Percentiles rank a stretch among this genome's conserved stretches.
Evolutionary conservation across 2,113 vertebrate genomes (phyloP).

Genomic region (Rhinopomastus cyanomelas): DNA sequence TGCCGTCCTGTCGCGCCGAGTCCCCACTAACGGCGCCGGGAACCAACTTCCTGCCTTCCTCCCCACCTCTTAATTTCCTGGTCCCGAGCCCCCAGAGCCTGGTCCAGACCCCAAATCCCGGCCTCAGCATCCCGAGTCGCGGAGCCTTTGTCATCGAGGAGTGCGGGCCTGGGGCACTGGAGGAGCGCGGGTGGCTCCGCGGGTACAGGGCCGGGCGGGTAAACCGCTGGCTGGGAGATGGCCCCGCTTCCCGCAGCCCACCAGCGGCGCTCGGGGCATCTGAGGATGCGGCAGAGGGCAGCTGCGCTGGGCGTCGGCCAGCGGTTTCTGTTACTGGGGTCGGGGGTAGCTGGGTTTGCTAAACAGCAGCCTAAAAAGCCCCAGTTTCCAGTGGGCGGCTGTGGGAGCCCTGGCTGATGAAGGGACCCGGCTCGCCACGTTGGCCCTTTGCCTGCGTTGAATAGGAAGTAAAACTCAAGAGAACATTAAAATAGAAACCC

Average conservation of each 20-base stretch:
- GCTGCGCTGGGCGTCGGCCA: neutral
- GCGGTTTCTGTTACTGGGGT: rapidly evolving
- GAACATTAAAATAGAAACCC: neutral
- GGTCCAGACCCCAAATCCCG: neutral
- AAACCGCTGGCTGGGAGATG: neutral
- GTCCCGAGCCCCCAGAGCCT: neutral
- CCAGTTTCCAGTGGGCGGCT: too few relatives aligned
- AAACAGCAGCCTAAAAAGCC: too few relatives aligned
- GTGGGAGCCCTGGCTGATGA: neutral
- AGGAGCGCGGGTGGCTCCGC: neutral
- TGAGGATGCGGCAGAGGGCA: neutral
- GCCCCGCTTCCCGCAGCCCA: neutral
- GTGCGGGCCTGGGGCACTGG: neutral
- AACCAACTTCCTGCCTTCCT: too few relatives aligned
- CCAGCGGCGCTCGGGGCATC: neutral
- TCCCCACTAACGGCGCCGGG: rapidly evolving
- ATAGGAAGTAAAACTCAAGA: neutral
- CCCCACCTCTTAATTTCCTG: neutral
- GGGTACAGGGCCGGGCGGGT: neutral
- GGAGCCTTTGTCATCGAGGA: neutral
- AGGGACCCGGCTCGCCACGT: neutral
- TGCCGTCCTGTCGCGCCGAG: too few relatives aligned
- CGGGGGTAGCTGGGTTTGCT: neutral
- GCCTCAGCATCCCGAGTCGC: neutral
- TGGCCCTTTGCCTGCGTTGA: neutral